Conservation (phyloP, 2,797 vertebrate species). For the Australoheros facetus region DNA sequence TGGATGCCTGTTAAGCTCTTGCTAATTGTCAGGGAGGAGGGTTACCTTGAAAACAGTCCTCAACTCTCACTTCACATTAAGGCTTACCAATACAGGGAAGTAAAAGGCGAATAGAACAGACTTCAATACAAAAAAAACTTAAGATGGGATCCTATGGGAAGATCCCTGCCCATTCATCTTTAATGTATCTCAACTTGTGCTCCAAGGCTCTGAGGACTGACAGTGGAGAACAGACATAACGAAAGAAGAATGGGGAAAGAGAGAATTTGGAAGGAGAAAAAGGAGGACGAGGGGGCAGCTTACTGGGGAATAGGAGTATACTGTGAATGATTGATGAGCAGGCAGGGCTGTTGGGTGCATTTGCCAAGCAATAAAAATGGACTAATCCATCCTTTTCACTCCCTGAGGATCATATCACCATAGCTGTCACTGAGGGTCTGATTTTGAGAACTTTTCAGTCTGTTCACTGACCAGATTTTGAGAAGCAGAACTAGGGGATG, state of each 20-base stretch:
- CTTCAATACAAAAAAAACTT: constrained; percentile 52
- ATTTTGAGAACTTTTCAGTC: constrained; percentile 55
- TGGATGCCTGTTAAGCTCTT: constrained; percentile 30
- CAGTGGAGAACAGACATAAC: constrained; percentile 63
- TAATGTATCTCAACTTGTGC: constrained; percentile 73
- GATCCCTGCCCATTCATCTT: constrained; percentile 74
- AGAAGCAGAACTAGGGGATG: constrained; percentile 45
- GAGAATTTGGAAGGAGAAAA: constrained; percentile 57
- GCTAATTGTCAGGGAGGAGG: constrained; percentile 47
- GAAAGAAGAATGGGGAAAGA: constrained; percentile 54
- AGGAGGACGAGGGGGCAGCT: constrained; percentile 65
- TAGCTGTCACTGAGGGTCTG: constrained; percentile 38
- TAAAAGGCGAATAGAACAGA: constrained; percentile 44
- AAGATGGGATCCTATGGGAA: constrained; percentile 64
- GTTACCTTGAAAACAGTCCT: constrained; percentile 56
- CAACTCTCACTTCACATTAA: constrained; percentile 57
- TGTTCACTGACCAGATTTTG: constrained; percentile 62
- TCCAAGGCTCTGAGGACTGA: constrained; percentile 58
- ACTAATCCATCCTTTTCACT: constrained; percentile 76
- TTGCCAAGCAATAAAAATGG: constrained; percentile 78
- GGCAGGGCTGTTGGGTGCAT: constrained; percentile 71
- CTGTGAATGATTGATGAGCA: constrained; percentile 86
- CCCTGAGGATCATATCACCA: constrained; percentile 63
- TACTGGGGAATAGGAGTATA: constrained; percentile 74
- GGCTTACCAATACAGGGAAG: constrained; percentile 37